These are phyloP conservation scores for Melanitta fusca DNA, from an alignment of 2,797 vertebrate genomes.

Conservation along the genomic window DNA sequence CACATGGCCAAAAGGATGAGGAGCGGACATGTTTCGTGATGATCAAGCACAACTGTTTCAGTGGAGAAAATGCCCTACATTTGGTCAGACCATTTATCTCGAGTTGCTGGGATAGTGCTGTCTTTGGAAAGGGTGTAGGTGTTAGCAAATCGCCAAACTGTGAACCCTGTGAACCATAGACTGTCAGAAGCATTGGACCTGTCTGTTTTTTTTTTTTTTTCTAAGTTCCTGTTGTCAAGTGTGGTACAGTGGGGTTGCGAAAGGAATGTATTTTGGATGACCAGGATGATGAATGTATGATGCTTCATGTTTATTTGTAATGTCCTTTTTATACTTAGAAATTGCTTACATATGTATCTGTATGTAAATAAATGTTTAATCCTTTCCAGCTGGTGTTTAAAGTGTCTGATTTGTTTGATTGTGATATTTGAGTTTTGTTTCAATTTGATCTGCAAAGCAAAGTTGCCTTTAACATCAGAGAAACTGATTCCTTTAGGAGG, in stretches of 20 bases:
- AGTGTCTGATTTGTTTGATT: not conserved
- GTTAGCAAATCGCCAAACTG: conserved; percentile 59
- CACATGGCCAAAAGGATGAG: not conserved
- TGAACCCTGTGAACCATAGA: conserved; percentile 46
- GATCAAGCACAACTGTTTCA: conserved; percentile 56
- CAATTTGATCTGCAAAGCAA: not conserved
- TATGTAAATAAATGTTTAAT: conserved; percentile 81
- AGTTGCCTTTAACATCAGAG: not conserved
- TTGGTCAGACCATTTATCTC: not conserved
- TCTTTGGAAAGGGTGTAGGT: conserved; percentile 27
- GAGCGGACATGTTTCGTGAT: not conserved
- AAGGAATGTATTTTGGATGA: conserved; percentile 75
- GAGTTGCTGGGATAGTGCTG: not conserved
- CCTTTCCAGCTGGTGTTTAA: conserved; percentile 59
- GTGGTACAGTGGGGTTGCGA: conserved; percentile 65
- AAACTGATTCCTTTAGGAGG: not conserved
- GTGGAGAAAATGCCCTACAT: conserved; percentile 25
- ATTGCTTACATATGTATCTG: conserved; percentile 74
- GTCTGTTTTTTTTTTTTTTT: conserved; percentile 13
- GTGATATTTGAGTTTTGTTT: not conserved
- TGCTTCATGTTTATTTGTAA: conserved; percentile 74
- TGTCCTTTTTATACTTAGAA: conserved; percentile 71
- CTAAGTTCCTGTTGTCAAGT: conserved; percentile 66
- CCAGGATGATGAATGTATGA: conserved; percentile 77
- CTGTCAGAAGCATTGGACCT: conserved; percentile 32